These are phyloP conservation scores for Agapostemon virescens DNA, from an alignment of 2,888 invertebrate genomes.

Conservation along the genomic window DNA sequence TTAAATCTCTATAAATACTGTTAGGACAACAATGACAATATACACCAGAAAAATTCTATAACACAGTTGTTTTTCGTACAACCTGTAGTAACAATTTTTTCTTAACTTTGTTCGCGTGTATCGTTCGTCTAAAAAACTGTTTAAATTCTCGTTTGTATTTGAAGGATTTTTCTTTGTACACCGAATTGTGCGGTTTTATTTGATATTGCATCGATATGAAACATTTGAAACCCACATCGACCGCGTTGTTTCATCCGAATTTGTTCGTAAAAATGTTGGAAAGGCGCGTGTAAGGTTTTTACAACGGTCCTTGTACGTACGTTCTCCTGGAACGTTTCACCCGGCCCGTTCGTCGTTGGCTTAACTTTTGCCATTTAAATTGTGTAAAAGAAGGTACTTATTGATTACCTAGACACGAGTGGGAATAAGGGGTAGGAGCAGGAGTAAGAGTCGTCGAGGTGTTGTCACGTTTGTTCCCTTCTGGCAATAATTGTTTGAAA, in stretches of 20 bases:
- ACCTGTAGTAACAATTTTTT: constrained; percentile 21
- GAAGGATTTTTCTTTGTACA: constrained; percentile 50
- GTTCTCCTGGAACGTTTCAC: background rate
- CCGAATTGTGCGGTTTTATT: constrained; percentile 57
- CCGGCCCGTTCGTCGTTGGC: constrained; percentile 4
- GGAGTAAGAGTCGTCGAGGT: background rate
- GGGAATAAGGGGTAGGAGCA: background rate
- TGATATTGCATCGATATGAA: constrained; percentile 67
- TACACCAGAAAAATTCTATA: constrained; percentile 10
- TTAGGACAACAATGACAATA: constrained; percentile 24
- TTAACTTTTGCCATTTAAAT: background rate
- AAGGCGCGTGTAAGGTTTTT: constrained; percentile 11
- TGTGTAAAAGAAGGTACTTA: background rate
- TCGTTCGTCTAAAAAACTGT: constrained; percentile 34
- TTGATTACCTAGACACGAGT: background rate
- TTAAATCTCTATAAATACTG: constrained; percentile 41
- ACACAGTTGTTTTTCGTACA: background rate
- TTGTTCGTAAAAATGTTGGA: constrained; percentile 32
- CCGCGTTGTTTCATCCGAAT: constrained; percentile 11
- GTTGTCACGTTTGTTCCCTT: background rate
- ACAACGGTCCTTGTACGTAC: background rate
- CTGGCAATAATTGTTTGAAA: constrained; percentile 23
- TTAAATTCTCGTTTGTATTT: background rate
- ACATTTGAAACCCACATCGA: constrained; percentile 36
- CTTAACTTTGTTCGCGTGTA: constrained; percentile 18